phyloP scores from a whole-genome alignment of 2,888 invertebrate genomes.

The Poecilobothrus nobilitatus region DNA sequence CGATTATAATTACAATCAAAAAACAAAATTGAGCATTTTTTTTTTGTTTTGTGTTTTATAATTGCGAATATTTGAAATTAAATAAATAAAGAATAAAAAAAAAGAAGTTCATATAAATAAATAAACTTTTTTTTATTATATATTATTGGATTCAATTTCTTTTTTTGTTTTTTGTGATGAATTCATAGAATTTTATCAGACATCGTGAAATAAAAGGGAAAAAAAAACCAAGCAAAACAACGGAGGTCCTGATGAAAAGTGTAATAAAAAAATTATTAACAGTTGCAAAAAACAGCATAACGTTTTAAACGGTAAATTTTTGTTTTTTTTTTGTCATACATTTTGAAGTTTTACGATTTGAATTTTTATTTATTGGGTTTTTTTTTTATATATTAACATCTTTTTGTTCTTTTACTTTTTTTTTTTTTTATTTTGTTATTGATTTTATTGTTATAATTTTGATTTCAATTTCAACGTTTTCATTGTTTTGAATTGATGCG shows the following conservation, averaged over 20 bases:
- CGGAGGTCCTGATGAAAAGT: conserved; percentile 1
- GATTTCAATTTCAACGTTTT: too few relatives aligned
- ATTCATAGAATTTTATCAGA: neutral
- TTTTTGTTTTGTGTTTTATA: neutral
- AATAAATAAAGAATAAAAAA: neutral
- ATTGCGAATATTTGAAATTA: too few relatives aligned
- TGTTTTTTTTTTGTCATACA: too few relatives aligned
- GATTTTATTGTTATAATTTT: too few relatives aligned
- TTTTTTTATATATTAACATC: neutral
- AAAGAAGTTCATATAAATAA: neutral
- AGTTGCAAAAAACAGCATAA: neutral
- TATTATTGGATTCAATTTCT: neutral
- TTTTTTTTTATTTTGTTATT: too few relatives aligned
- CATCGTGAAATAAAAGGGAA: neutral
- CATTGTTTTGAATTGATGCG: too few relatives aligned
- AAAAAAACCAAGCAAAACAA: neutral
- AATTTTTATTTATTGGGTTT: neutral
- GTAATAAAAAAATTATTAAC: neutral
- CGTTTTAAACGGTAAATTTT: neutral
- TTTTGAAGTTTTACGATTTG: neutral
- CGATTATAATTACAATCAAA: neutral
- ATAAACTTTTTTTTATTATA: too few relatives aligned
- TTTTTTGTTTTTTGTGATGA: neutral
- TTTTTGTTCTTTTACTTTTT: too few relatives aligned
- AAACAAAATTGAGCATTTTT: neutral